A percentile compares a stretch with the other conserved stretches of the same genome.
phyloP scores from a whole-genome alignment of 2,113 vertebrate genomes.

The Tiliqua scincoides region DNA sequence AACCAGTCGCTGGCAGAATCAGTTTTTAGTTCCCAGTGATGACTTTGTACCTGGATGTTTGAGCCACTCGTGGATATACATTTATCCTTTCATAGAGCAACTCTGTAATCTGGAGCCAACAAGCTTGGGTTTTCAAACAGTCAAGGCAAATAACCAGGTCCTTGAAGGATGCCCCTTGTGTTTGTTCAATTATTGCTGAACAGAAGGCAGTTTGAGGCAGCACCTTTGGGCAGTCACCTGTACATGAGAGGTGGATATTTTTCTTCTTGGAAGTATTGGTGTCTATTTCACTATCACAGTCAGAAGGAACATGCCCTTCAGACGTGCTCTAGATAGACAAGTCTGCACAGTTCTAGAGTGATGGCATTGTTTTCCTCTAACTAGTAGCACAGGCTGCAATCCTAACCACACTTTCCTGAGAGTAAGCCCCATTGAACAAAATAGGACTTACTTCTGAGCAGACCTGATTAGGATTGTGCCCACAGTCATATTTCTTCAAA shows the following conservation, averaged over 20 bases:
- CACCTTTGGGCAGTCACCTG: not conserved
- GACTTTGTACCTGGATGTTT: not conserved
- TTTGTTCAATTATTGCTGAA: not conserved
- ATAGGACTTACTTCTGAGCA: too few species aligned
- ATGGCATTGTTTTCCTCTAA: too few species aligned
- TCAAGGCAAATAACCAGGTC: not conserved
- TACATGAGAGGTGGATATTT: not conserved
- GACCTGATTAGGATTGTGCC: too few species aligned
- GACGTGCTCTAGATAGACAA: not conserved
- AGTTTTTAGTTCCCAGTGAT: not conserved
- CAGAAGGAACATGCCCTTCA: not conserved
- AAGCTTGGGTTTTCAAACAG: not conserved
- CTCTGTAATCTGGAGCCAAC: not conserved
- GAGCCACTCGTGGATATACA: not conserved
- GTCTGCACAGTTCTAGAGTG: too few species aligned
- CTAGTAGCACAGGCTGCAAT: too few species aligned
- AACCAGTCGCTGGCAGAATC: not conserved
- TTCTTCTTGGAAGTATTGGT: not conserved
- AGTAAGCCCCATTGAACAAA: too few species aligned
- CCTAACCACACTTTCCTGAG: too few species aligned
- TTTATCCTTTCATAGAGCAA: not conserved
- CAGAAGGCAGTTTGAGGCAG: not conserved
- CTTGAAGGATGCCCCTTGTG: not conserved
- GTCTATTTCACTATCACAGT: not conserved
- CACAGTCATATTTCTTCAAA: too few species aligned